phyloP scores from a whole-genome alignment of 2,888 invertebrate genomes.

The Pegoplata infirma region DNA sequence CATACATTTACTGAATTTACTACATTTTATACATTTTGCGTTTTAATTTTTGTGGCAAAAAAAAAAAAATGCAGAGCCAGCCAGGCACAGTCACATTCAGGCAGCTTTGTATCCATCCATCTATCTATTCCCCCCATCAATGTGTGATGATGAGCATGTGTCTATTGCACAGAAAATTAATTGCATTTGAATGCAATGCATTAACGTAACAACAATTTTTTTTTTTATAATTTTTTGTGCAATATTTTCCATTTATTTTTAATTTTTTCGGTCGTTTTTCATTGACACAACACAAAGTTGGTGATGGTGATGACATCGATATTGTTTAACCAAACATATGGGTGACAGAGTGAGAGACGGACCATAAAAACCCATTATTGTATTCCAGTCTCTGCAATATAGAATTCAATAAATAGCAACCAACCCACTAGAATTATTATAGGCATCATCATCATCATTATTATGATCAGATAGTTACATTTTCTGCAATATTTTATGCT shows the following conservation, averaged over 20 bases:
- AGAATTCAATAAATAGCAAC: background rate
- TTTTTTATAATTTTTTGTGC: slow-evolving; percentile 27
- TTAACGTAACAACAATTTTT: slow-evolving; percentile 34
- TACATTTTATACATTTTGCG: slow-evolving; percentile 21
- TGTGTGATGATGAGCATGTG: slow-evolving; percentile 22
- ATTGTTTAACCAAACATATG: slow-evolving; percentile 45
- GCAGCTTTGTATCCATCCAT: no score
- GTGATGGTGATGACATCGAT: slow-evolving; percentile 56
- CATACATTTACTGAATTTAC: no score
- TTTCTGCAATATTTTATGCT: slow-evolving; percentile 2
- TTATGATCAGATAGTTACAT: slow-evolving; percentile 38
- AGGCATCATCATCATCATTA: slow-evolving; percentile 30
- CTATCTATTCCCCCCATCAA: no score
- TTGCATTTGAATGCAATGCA: slow-evolving; percentile 58
- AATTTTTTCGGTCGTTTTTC: slow-evolving; percentile 25
- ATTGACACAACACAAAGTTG: slow-evolving; percentile 48
- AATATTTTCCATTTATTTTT: slow-evolving; percentile 48
- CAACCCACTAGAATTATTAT: slow-evolving; percentile 12
- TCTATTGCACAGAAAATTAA: slow-evolving; percentile 49
- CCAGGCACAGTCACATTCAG: no score
- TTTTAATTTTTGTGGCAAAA: no score
- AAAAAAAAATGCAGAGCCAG: no score
- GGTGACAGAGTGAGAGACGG: slow-evolving; percentile 7
- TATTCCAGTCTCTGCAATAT: background rate
- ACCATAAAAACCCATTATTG: background rate